These are phyloP conservation scores for Scaptomyza polygonia DNA, from an alignment of 2,888 invertebrate species.

Conservation along the genomic window DNA sequence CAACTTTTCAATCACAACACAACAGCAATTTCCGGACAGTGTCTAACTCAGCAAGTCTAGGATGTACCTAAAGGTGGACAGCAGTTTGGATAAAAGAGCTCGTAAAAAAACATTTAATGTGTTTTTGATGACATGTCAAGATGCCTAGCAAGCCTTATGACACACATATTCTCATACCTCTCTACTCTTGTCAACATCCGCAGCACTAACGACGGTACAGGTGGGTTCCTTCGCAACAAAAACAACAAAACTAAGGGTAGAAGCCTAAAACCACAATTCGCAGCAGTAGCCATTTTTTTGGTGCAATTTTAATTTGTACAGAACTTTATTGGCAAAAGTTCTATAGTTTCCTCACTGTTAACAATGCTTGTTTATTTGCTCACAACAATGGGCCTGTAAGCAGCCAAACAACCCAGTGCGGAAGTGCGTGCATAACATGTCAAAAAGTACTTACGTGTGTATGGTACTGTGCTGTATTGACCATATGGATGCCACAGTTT, in stretches of 20 bases:
- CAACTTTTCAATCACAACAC: slow-evolving; percentile 66
- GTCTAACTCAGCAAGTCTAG: slow-evolving; percentile 36
- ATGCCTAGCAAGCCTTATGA: slow-evolving; percentile 30
- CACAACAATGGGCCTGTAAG: slow-evolving; percentile 40
- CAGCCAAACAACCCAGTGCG: slow-evolving; percentile 21
- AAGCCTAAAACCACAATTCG: slow-evolving; percentile 20
- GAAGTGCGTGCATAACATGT: slow-evolving; percentile 67
- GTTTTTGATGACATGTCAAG: slow-evolving; percentile 80
- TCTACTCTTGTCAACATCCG: slow-evolving; percentile 7
- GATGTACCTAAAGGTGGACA: slow-evolving; percentile 69
- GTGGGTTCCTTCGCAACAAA: slow-evolving; percentile 23
- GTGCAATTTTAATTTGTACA: slow-evolving; percentile 48
- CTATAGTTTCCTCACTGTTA: slow-evolving; percentile 66
- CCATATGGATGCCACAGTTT: slow-evolving; percentile 32
- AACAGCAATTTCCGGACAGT: slow-evolving; percentile 63
- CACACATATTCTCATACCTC: slow-evolving; percentile 12
- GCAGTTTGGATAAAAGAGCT: slow-evolving; percentile 71
- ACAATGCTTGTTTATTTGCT: slow-evolving; percentile 70
- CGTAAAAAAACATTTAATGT: slow-evolving; percentile 77
- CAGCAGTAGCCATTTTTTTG: slow-evolving; percentile 29
- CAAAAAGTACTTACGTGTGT: slow-evolving; percentile 59
- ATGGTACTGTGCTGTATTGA: slow-evolving; percentile 11
- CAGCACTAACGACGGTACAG: slow-evolving; percentile 37
- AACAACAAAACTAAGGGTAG: slow-evolving; percentile 34
- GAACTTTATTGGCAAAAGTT: slow-evolving; percentile 59